Base-by-base conservation (phyloP, 2,888 invertebrate genomes). In the Drosophila phalerata region DNA sequence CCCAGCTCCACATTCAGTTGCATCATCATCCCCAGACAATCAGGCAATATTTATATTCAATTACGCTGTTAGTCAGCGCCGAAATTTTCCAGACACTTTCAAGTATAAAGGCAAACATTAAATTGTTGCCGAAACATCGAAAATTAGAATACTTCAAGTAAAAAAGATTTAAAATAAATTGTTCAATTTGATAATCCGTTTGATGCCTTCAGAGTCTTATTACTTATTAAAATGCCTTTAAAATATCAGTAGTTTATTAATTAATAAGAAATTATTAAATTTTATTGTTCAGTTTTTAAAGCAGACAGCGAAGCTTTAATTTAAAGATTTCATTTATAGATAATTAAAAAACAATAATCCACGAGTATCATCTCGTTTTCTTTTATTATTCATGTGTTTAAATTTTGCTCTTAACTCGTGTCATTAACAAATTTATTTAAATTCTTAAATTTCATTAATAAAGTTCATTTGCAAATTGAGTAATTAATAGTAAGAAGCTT, bases 31-130 rank as follows among this genome's bases (percentile, higher is more conserved):
- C 34, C 57, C 57, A 57, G 57, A 37, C 56, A 56, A 42, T 47
- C 60, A 37, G 67, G 67, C 65, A 66, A 79, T 77, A 74, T 77
- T 80, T 80, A 80, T 77, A 79, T 80, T 77, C 72, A 77, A 80
- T 80, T 80, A 77, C 70, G 60, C 40, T 72, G 52, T 63, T 69
- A 52, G 65, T 49, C n/a, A 77, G 53, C 65, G 61, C 64, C 64
- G 48, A 60, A 58, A 72, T 58, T 61, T 64, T 10, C 37, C 55
- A 42, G 49, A 49, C 49, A 61, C 30, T 28, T 28, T n/a, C 13
- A 9, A 22, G 9, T 13, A 10, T n/a, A 15, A 28, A 8, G 28
- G 8, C 25, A 0, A 48, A 45, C 53, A 42, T 73, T 72, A 55
- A 67, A 48, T 38, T 47, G 49, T 42, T 49, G 28, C 22, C 5